Evolutionary conservation across 2,113 vertebrate genomes (phyloP).

Genomic region (Erythrocercus mccallii): DNA sequence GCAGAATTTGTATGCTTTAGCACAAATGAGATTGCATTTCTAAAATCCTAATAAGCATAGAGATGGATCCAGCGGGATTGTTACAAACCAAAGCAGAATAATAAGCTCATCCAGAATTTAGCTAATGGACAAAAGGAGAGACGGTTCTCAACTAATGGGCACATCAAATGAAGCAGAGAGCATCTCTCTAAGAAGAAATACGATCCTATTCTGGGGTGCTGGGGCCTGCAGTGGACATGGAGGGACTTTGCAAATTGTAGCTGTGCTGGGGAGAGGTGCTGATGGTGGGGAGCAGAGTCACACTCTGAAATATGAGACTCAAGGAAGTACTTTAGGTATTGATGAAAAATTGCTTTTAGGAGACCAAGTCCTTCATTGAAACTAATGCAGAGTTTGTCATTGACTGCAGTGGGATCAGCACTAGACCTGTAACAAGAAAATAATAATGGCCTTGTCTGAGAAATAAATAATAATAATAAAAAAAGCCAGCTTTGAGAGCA

Average conservation of each 20-base stretch:
- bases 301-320: neutral
- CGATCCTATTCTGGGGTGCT: neutral
- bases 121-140: conserved; percentile 43
- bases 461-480: neutral
- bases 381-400: neutral
- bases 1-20: conserved; percentile 29
- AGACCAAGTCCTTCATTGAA: neutral
- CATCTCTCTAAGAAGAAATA: neutral
- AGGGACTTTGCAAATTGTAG: neutral
- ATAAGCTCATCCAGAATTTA: conserved; percentile 45
- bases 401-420: neutral
- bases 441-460: neutral
- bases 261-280: neutral
- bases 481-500: neutral
- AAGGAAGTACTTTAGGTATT: neutral
- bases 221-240: neutral
- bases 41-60: conserved; percentile 39
- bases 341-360: conserved; percentile 18
- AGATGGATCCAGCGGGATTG: conserved; percentile 45
- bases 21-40: conserved; percentile 43
- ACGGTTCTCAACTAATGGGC: conserved; percentile 11
- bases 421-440: neutral
- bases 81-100: conserved; percentile 27
- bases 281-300: neutral
- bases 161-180: conserved; percentile 12